A percentile compares a stretch with the other conserved stretches of the same genome.
phyloP scores from a whole-genome alignment of 1,140 invertebrate genomes.

The Zaprionus ghesquierei region DNA sequence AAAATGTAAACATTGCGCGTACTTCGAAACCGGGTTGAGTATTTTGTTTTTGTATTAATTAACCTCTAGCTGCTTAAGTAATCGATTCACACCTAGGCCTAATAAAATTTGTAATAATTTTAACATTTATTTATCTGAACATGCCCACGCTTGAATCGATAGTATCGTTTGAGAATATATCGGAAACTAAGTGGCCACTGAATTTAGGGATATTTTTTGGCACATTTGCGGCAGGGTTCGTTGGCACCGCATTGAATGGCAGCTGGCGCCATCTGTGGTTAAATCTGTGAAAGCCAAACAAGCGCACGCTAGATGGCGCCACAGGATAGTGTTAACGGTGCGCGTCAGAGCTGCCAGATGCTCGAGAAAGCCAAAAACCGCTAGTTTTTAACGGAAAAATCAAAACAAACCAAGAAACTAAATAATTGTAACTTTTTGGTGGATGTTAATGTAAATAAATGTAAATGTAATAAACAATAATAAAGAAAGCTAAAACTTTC shows the following conservation, averaged over 20 bases:
- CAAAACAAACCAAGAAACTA: too few species aligned
- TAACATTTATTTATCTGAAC: neutral
- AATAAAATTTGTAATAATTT: too few species aligned
- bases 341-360: too few species aligned
- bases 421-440: too few species aligned
- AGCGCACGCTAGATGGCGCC: neutral
- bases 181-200: neutral
- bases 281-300: neutral
- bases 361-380: too few species aligned
- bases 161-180: neutral
- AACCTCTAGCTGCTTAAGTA: neutral
- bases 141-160: neutral
- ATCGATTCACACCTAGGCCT: neutral
- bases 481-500: too few species aligned
- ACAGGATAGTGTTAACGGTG: neutral
- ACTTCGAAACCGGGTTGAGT: neutral
- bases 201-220: neutral
- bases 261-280: conserved; percentile 5
- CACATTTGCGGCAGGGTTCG: neutral
- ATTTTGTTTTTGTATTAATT: neutral
- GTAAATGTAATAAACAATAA: too few species aligned
- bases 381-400: too few species aligned
- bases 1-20: conserved; percentile 25
- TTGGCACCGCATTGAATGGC: neutral
- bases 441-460: too few species aligned